Percentiles rank a stretch among this genome's conserved stretches.
Evolutionary conservation across 2,113 vertebrate species (phyloP).

Genomic region (Psammodynastes pulverulentus): DNA sequence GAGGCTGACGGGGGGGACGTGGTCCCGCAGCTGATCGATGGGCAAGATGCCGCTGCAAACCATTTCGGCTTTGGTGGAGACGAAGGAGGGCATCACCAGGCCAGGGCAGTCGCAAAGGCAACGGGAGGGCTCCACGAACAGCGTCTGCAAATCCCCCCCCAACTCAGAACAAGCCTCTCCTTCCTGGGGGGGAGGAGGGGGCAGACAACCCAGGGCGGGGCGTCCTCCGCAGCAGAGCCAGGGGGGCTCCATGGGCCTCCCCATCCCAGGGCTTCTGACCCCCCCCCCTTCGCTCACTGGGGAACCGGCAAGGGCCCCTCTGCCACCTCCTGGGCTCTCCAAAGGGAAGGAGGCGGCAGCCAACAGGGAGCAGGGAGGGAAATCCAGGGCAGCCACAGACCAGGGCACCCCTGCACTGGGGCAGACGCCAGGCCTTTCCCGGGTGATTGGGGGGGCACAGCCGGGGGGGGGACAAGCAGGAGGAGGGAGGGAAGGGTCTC

Average conservation of each 20-base stretch:
- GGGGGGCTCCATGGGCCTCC: neutral
- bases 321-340: neutral
- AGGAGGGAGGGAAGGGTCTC: neutral
- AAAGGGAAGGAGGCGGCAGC: neutral
- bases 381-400: neutral
- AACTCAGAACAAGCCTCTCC: neutral
- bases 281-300: neutral
- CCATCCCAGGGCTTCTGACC: neutral
- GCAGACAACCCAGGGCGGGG: accelerated
- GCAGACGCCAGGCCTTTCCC: neutral
- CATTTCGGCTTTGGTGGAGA: slow-evolving; percentile 98
- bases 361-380: neutral
- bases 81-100: slow-evolving; percentile 96
- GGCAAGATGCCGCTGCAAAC: slow-evolving; percentile 92
- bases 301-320: neutral
- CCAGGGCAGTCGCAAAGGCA: slow-evolving; percentile 97
- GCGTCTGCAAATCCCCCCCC: slow-evolving; percentile 75
- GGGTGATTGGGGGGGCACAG: neutral
- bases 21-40: slow-evolving; percentile 96
- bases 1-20: slow-evolving; percentile 83
- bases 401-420: neutral
- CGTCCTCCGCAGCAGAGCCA: neutral
- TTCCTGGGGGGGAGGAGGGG: neutral
- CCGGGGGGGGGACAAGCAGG: neutral
- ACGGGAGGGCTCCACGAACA: slow-evolving; percentile 87